phyloP scores from a whole-genome alignment of 1,140 invertebrate genomes.

The Galleria mellonella region DNA sequence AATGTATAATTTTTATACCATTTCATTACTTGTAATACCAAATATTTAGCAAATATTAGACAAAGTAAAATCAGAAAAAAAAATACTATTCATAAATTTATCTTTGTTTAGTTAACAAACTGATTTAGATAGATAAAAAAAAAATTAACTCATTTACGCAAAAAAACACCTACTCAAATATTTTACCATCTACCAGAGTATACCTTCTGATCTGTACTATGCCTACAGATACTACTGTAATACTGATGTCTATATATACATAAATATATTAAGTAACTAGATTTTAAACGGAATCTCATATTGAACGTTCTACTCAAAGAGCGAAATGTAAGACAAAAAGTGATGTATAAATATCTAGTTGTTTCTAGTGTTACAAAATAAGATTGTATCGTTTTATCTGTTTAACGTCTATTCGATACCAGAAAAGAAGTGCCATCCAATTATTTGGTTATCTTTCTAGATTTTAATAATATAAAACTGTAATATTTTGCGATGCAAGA shows the following conservation, averaged over 20 bases:
- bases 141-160: too few species aligned
- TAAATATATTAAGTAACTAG: neutral
- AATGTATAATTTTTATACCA: too few species aligned
- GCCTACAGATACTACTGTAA: neutral
- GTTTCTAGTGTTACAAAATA: neutral
- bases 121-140: too few species aligned
- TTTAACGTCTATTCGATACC: constrained; percentile 29
- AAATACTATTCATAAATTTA: too few species aligned
- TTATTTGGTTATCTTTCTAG: constrained; percentile 49
- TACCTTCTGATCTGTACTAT: too few species aligned
- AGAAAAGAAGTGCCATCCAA: constrained; percentile 62
- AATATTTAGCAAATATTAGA: too few species aligned
- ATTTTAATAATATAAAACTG: constrained; percentile 41
- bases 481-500: constrained; percentile 69
- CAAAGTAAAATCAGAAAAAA: too few species aligned
- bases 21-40: too few species aligned
- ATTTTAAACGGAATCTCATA: neutral
- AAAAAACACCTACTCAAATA: too few species aligned
- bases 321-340: constrained; percentile 51
- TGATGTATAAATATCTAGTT: constrained; percentile 61
- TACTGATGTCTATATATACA: constrained; percentile 1
- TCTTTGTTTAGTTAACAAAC: too few species aligned
- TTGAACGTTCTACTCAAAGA: constrained; percentile 2
- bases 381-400: neutral
- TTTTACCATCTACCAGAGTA: neutral